These are phyloP conservation scores for Muscicapa comitata DNA, from an alignment of 2,797 vertebrate genomes.

Conservation along the genomic window DNA sequence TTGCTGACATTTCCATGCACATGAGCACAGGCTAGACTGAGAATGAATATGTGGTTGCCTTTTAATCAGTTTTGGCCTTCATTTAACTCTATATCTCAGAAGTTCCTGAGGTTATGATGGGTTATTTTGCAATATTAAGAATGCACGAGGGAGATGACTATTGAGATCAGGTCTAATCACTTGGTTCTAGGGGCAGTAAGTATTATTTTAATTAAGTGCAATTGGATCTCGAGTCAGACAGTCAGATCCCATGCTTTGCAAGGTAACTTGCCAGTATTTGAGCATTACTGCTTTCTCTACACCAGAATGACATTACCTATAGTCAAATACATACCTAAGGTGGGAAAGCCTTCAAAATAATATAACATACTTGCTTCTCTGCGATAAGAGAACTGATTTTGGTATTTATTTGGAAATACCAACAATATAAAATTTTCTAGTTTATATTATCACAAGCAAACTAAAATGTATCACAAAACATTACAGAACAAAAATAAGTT, in stretches of 20 bases:
- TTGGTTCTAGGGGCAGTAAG: background rate
- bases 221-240: background rate
- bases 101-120: rapidly evolving
- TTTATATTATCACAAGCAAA: background rate
- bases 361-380: background rate
- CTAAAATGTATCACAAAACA: background rate
- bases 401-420: background rate
- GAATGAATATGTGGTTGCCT: background rate
- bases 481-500: background rate
- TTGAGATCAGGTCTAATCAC: background rate
- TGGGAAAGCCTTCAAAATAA: background rate
- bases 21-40: background rate
- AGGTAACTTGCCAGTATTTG: background rate
- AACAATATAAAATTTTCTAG: background rate
- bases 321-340: background rate
- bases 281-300: background rate
- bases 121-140: background rate
- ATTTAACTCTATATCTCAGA: background rate
- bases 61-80: background rate
- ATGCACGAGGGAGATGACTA: background rate
- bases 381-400: background rate
- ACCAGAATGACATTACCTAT: background rate
- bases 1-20: background rate
- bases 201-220: background rate
- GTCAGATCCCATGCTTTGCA: background rate